These are phyloP conservation scores for Galago senegalensis DNA, from an alignment of 2,797 vertebrate genomes.

Conservation along the genomic window DNA sequence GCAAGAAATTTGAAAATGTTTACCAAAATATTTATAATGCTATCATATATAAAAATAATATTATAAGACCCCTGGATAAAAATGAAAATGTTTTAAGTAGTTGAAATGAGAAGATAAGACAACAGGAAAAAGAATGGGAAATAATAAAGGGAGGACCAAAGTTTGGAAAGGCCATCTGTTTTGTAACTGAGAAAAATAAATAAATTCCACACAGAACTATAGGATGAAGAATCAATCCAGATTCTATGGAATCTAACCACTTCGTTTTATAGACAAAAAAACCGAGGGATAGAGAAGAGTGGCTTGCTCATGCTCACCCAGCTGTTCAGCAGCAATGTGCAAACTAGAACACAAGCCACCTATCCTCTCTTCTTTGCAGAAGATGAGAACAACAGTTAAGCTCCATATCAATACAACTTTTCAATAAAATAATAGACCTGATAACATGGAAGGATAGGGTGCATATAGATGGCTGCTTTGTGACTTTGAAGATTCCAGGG, in stretches of 20 bases:
- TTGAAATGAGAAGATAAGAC: not conserved
- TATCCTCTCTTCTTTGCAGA: not conserved
- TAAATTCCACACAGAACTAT: not conserved
- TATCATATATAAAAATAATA: not conserved
- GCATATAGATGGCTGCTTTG: not conserved
- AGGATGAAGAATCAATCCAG: constrained; percentile 37
- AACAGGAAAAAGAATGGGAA: not conserved
- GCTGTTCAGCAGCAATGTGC: not conserved
- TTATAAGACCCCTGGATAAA: not conserved
- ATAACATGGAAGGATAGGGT: not conserved
- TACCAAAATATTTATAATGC: constrained; percentile 10
- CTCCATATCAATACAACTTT: not conserved
- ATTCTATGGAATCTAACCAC: not conserved
- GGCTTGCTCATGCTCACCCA: not conserved
- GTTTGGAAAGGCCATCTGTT: not conserved
- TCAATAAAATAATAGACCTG: not conserved
- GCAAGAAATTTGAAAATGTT: not conserved
- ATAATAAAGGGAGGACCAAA: not conserved
- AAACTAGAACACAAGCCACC: not conserved
- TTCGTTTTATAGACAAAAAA: constrained; percentile 39
- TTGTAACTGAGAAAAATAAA: not conserved
- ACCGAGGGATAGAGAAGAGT: not conserved
- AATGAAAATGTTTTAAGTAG: not conserved
- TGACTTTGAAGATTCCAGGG: not conserved
- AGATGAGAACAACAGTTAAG: not conserved